phyloP scores from a whole-genome alignment of 2,888 invertebrate species.

The Alviniconcha strummeri region DNA sequence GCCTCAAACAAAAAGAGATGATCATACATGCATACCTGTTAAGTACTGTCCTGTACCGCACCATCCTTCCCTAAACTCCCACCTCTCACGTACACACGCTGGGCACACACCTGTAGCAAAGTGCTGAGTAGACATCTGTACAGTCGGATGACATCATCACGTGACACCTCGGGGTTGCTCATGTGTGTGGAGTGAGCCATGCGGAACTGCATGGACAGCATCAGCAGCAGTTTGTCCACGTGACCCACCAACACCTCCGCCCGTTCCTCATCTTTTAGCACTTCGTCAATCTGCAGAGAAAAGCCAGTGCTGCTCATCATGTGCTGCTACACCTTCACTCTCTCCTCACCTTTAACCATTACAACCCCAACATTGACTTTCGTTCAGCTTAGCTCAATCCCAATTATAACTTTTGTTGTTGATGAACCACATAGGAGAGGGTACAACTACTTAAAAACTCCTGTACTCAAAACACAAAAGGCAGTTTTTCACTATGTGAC shows the following conservation, averaged over 20 bases:
- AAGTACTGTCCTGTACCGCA: too few species aligned
- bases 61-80: too few species aligned
- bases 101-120: slow-evolving; percentile 66
- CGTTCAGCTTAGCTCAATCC: neutral
- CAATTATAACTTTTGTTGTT: neutral
- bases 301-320: neutral
- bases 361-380: neutral
- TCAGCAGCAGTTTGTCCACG: slow-evolving; percentile 81
- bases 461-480: too few species aligned
- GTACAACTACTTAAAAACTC: too few species aligned
- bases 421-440: neutral
- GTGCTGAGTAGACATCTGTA: slow-evolving; percentile 72
- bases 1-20: too few species aligned
- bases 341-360: neutral
- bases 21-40: too few species aligned
- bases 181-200: slow-evolving; percentile 75
- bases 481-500: too few species aligned
- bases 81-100: too few species aligned
- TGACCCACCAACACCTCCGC: slow-evolving; percentile 75
- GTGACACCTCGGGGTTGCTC: slow-evolving; percentile 74
- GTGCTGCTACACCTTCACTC: neutral
- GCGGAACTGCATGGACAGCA: slow-evolving; percentile 81
- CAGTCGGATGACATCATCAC: slow-evolving; percentile 72
- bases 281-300: slow-evolving; percentile 79
- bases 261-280: slow-evolving; percentile 76